A percentile compares a stretch with the other conserved stretches of the same genome.
Conservation (phyloP, 2,797 vertebrate species). For the Anableps anableps region DNA sequence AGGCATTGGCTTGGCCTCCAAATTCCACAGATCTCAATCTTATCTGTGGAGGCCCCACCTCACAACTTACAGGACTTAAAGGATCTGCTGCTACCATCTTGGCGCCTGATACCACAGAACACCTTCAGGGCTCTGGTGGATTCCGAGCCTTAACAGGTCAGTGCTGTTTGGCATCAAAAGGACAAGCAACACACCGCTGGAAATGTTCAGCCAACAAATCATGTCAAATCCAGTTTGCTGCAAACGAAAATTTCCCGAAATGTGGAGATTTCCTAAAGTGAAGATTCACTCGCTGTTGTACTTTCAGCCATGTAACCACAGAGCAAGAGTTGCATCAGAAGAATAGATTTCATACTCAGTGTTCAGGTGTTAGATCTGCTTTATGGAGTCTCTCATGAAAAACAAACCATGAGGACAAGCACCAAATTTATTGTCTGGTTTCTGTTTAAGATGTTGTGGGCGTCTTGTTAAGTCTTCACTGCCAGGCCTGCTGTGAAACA, state of each 20-base stretch:
- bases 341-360: constrained; percentile 32
- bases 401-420: constrained; percentile 39
- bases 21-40: too few relatives aligned
- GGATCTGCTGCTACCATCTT: not conserved
- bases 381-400: constrained; percentile 33
- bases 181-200: not conserved
- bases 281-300: constrained; percentile 32
- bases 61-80: not conserved
- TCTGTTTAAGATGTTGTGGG: constrained; percentile 41
- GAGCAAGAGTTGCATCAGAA: constrained; percentile 62
- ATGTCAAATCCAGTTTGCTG: not conserved
- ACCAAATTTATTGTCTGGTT: constrained; percentile 41
- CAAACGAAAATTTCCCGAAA: not conserved
- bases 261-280: constrained; percentile 20
- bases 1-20: too few relatives aligned
- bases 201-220: not conserved
- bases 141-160: not conserved
- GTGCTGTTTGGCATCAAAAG: not conserved
- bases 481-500: constrained; percentile 28
- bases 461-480: constrained; percentile 39
- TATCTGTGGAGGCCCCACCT: too few relatives aligned
- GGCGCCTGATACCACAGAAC: not conserved
- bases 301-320: constrained; percentile 35
- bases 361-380: constrained; percentile 50
- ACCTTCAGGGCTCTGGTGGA: too few relatives aligned